Conservation (phyloP, 2,888 invertebrate species). For the Operophtera brumata region DNA sequence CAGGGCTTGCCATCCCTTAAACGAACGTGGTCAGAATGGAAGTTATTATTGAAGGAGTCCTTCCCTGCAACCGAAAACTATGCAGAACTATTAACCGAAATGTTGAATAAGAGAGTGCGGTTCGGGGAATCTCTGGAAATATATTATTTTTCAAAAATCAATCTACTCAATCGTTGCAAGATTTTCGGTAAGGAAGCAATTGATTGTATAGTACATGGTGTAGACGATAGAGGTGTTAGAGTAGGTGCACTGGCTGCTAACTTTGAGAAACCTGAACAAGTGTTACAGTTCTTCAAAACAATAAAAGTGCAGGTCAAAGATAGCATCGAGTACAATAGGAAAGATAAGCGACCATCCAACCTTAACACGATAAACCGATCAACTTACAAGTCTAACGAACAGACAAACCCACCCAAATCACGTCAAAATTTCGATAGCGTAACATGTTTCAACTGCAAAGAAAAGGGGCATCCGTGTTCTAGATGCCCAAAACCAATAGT, state of each 20-base stretch:
- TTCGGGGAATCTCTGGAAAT: neutral
- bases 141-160: constrained; percentile 3
- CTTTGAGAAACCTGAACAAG: neutral
- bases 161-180: constrained; percentile 1
- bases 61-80: constrained; percentile 21
- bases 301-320: no score
- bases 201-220: neutral
- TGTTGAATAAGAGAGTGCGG: constrained; percentile 7
- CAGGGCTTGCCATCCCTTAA: constrained; percentile 23
- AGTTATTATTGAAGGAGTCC: constrained; percentile 4
- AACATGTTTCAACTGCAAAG: no score
- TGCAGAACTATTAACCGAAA: constrained; percentile 15
- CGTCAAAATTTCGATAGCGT: no score
- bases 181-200: neutral
- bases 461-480: no score
- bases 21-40: constrained; percentile 19
- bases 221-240: constrained; percentile 3
- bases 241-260: neutral
- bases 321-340: no score
- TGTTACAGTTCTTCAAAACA: neutral
- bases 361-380: no score
- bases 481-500: no score
- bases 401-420: no score
- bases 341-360: no score
- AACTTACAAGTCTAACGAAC: no score